A percentile compares a stretch with the other conserved stretches of the same genome.
Evolutionary conservation across 2,113 vertebrate genomes (phyloP).

Genomic region (Anhinga rufa): DNA sequence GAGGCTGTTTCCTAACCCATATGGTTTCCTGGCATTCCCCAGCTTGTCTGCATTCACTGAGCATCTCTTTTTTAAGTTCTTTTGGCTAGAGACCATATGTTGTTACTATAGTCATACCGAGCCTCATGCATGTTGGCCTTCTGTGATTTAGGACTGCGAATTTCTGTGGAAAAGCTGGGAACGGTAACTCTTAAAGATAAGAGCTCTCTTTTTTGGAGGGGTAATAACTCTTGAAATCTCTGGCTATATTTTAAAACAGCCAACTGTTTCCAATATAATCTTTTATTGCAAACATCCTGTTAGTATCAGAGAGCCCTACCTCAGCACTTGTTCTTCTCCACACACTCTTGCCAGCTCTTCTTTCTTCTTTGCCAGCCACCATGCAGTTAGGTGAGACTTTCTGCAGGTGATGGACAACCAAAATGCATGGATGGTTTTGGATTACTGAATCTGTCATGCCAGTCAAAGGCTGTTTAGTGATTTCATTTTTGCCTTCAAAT

Average conservation of each 20-base stretch:
- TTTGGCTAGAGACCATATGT: neutral
- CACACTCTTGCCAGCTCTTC: neutral
- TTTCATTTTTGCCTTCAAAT: neutral
- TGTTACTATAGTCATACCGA: neutral
- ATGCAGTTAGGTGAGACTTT: neutral
- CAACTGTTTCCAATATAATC: neutral
- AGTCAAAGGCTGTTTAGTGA: neutral
- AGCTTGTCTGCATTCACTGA: neutral
- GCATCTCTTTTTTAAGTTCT: slow-evolving; percentile 16
- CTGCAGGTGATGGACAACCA: neutral
- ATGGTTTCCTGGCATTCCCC: neutral
- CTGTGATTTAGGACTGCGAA: slow-evolving; percentile 25
- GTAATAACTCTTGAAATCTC: neutral
- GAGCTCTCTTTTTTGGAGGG: neutral
- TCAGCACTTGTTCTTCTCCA: neutral
- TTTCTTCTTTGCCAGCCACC: neutral
- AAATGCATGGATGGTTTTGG: neutral
- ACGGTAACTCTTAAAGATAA: neutral
- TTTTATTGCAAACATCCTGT: neutral
- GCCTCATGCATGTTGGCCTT: neutral
- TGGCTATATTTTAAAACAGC: neutral
- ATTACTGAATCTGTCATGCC: neutral
- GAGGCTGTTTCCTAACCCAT: neutral
- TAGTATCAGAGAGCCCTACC: neutral
- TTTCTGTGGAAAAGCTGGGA: slow-evolving; percentile 26